These are phyloP conservation scores for Labeo rohita DNA, from an alignment of 2,113 vertebrate species.

Conservation along the genomic window DNA sequence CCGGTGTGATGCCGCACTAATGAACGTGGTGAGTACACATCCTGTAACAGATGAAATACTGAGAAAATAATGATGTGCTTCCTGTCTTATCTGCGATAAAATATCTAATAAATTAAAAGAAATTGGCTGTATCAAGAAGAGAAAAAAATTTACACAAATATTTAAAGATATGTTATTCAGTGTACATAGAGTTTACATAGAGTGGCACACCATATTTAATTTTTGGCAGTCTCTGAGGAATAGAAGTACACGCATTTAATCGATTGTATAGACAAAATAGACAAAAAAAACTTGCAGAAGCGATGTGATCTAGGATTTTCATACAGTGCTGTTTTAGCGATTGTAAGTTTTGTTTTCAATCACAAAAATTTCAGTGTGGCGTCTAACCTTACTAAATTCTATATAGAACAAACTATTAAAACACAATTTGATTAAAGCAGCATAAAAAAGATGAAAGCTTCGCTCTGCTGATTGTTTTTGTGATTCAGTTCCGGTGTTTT, in stretches of 20 bases:
- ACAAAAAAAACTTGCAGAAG: no score
- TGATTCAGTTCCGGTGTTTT: conserved; percentile 57
- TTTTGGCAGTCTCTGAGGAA: no score
- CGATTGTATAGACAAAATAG: no score
- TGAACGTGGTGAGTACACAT: conserved; percentile 31
- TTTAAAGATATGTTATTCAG: background rate
- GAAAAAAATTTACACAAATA: background rate
- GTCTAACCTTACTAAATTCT: background rate
- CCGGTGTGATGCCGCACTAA: conserved; percentile 42
- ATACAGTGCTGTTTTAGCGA: no score
- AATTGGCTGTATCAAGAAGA: background rate
- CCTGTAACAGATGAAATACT: background rate
- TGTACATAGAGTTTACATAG: background rate
- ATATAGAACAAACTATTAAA: background rate
- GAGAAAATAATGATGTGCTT: conserved; percentile 15
- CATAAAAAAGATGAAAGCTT: background rate
- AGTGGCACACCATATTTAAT: no score
- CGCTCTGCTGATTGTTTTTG: background rate
- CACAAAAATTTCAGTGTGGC: no score
- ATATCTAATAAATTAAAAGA: background rate
- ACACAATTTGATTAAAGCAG: background rate
- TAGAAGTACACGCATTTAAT: no score
- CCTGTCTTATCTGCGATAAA: background rate
- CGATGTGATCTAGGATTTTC: no score
- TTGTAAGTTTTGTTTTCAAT: no score